Evolutionary conservation across 2,888 invertebrate species (phyloP).

Genomic region (Orthosia cruda): DNA sequence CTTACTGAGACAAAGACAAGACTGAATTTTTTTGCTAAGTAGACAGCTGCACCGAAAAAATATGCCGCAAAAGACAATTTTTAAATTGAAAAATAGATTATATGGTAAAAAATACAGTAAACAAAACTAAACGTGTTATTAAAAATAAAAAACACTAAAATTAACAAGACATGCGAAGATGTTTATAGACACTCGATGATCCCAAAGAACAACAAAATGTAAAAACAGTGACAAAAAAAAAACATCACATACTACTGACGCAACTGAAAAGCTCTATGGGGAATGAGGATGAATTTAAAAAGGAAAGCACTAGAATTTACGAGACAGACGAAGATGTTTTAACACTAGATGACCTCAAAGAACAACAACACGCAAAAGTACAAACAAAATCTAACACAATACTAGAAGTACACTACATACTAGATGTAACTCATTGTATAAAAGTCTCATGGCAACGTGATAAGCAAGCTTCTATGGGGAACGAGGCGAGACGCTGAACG

Average conservation of each 20-base stretch:
- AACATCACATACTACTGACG: constrained; percentile 21
- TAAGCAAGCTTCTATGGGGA: constrained; percentile 80
- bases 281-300: constrained; percentile 64
- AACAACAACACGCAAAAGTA: constrained; percentile 5
- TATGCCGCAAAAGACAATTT: neutral
- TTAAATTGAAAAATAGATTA: neutral
- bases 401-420: constrained; percentile 18
- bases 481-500: constrained; percentile 70
- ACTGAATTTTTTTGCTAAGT: neutral
- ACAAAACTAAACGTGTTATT: neutral
- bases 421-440: constrained; percentile 71
- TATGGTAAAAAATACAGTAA: too few relatives aligned
- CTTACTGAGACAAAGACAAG: neutral
- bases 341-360: neutral
- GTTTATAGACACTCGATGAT: too few relatives aligned
- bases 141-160: neutral
- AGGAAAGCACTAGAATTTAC: neutral
- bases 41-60: neutral
- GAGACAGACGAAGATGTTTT: neutral
- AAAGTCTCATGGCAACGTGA: constrained; percentile 76
- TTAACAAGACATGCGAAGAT: neutral
- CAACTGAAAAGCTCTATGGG: constrained; percentile 77
- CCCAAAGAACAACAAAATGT: constrained; percentile 9
- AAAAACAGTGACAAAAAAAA: constrained; percentile 11
- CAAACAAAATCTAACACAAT: constrained; percentile 32